These are phyloP conservation scores for Tragelaphus strepsiceros DNA, from an alignment of 2,113 vertebrate genomes.

Conservation along the genomic window DNA sequence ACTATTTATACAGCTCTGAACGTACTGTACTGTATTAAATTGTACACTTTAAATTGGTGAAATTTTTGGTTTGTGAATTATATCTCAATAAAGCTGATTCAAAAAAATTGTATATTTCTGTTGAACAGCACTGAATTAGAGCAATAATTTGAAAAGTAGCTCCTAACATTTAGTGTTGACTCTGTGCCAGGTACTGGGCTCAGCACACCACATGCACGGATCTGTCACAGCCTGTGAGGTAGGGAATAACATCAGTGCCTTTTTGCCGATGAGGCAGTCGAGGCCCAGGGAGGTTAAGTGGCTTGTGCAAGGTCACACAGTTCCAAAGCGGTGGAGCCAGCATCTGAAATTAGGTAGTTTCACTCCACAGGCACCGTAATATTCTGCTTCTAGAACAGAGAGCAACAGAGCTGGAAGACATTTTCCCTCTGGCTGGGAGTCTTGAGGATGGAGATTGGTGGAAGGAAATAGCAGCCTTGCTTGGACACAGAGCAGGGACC, in stretches of 20 bases:
- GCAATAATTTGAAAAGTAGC: background rate
- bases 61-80: background rate
- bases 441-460: background rate
- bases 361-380: background rate
- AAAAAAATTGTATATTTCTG: background rate
- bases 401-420: background rate
- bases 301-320: background rate
- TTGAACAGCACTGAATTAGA: background rate
- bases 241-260: background rate
- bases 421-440: background rate
- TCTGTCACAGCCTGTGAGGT: background rate
- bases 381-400: background rate
- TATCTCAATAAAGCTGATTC: background rate
- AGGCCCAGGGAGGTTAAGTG: constrained; percentile 1
- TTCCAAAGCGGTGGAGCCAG: background rate
- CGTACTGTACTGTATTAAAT: background rate
- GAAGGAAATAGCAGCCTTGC: background rate
- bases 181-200: background rate
- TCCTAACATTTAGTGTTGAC: background rate
- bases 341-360: background rate
- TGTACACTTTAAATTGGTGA: background rate
- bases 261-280: background rate
- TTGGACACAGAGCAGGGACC: background rate
- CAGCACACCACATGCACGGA: background rate
- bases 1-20: background rate